phyloP scores from a whole-genome alignment of 2,797 vertebrate genomes.

The Clarias fuscus region DNA sequence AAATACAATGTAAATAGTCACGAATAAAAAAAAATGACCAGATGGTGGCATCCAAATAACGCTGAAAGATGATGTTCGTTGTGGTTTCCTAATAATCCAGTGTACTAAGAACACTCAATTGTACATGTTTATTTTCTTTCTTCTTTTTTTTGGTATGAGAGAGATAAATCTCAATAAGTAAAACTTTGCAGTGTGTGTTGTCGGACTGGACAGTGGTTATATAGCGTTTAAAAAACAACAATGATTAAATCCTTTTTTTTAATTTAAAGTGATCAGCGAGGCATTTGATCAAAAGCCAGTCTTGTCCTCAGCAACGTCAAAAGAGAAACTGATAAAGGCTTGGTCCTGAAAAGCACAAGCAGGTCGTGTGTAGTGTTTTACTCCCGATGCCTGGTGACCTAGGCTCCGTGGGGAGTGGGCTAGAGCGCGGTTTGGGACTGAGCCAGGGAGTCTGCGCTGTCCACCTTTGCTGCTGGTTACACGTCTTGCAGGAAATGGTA shows the following conservation, averaged over 20 bases:
- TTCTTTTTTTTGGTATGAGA: not conserved
- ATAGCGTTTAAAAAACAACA: not conserved
- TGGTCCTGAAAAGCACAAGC: not conserved
- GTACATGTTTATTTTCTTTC: not conserved
- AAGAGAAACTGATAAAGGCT: conserved; percentile 45
- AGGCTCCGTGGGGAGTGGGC: not conserved
- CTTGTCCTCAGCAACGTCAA: conserved; percentile 35
- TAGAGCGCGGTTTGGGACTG: conserved; percentile 16
- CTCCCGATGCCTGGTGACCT: not conserved
- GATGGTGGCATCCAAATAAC: conserved; percentile 37
- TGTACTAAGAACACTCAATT: not conserved
- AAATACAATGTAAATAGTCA: not conserved
- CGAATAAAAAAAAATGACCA: not conserved
- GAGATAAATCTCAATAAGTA: not conserved
- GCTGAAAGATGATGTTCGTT: conserved; percentile 6
- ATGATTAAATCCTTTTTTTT: conserved; percentile 21
- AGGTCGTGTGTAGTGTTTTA: not conserved
- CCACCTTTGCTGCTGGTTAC: conserved; percentile 54
- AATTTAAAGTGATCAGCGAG: conserved; percentile 38
- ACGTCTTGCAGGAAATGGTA: conserved; percentile 44
- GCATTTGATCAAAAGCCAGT: conserved; percentile 49
- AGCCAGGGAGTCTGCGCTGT: conserved; percentile 9
- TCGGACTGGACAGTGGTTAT: not conserved
- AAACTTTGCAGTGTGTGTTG: not conserved
- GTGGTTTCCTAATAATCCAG: not conserved